phyloP scores from a whole-genome alignment of 2,113 vertebrate species.

The Macaca fascicularis region DNA sequence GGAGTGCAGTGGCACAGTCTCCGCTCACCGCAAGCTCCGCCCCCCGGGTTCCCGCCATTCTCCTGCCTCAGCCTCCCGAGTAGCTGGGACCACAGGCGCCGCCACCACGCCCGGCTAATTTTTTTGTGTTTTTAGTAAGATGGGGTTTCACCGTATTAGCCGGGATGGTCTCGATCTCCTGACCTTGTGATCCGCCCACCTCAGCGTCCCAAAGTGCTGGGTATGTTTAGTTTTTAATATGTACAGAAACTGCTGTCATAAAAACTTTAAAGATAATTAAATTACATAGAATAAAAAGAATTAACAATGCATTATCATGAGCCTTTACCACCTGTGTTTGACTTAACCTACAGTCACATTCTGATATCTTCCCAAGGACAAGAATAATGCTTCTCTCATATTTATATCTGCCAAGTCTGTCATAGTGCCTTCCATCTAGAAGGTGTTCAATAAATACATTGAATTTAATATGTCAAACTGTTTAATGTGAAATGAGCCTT shows the following conservation, averaged over 20 bases:
- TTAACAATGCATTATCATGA: not conserved
- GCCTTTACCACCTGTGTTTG: not conserved
- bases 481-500: not conserved
- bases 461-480: not conserved
- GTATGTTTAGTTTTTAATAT: not conserved
- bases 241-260: not conserved
- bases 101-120: fast-evolving
- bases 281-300: not conserved
- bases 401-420: not conserved
- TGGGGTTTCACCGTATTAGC: no score
- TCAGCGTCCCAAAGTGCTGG: no score
- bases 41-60: fast-evolving
- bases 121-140: no score
- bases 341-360: not conserved
- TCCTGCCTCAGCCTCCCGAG: no score
- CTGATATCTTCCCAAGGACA: not conserved
- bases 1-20: no score
- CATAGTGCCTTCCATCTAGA: not conserved
- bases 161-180: no score
- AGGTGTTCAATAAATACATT: not conserved
- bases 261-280: not conserved
- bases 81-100: no score
- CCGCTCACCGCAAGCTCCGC: fast-evolving
- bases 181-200: fast-evolving
- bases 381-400: not conserved